phyloP scores from a whole-genome alignment of 1,140 invertebrate genomes.

The Leptonema lineaticorne region DNA sequence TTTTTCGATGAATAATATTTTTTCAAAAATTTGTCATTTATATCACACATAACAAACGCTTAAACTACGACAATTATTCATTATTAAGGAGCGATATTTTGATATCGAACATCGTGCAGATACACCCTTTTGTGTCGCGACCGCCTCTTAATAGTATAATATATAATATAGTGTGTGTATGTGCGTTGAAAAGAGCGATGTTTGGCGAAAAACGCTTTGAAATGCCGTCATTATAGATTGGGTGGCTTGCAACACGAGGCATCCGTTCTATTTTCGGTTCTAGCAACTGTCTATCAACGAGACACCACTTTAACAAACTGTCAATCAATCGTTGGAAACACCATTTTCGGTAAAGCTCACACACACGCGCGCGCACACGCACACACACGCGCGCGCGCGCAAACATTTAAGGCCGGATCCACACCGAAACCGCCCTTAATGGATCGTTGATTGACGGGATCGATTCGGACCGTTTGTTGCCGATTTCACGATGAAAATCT shows the following conservation, averaged over 20 bases:
- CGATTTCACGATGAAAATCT: no score
- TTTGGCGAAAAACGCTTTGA: conserved; percentile 3
- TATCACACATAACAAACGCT: no score
- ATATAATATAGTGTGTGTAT: background rate
- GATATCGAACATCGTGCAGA: no score
- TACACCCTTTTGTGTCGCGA: no score
- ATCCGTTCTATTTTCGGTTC: conserved; percentile 10
- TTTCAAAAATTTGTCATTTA: background rate
- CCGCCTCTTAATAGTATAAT: no score
- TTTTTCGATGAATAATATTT: background rate
- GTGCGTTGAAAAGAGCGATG: background rate
- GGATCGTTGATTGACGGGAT: background rate
- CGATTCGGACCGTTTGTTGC: background rate
- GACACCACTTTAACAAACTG: conserved; percentile 18
- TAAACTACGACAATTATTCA: no score
- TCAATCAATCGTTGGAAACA: conserved; percentile 15
- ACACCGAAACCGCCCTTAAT: conserved; percentile 11
- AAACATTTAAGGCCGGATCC: background rate
- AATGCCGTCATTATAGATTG: background rate
- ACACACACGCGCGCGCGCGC: no score
- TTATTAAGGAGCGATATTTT: no score
- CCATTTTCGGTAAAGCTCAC: conserved; percentile 11
- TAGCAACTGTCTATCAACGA: conserved; percentile 14
- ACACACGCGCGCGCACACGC: no score
- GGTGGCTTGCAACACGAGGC: conserved; percentile 9